phyloP scores from a whole-genome alignment of 2,888 invertebrate species.

The Hecatera dysodea region DNA sequence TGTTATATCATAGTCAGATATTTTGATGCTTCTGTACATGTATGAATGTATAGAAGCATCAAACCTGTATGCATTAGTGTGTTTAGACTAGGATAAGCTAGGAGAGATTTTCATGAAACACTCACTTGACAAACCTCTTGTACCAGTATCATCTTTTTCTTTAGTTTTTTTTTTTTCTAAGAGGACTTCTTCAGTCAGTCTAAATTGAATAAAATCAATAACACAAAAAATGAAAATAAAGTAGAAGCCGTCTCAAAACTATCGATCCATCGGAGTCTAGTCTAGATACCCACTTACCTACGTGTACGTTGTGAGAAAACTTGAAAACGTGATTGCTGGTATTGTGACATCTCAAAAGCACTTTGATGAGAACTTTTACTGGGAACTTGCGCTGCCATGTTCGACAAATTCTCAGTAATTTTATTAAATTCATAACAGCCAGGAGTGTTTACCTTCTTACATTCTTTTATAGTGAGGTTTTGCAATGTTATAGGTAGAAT shows the following conservation, averaged over 20 bases:
- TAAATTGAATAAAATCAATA: slow-evolving; percentile 18
- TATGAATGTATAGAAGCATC: not conserved
- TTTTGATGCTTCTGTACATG: not conserved
- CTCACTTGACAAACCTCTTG: not conserved
- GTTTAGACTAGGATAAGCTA: too few relatives aligned
- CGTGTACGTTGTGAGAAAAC: slow-evolving; percentile 42
- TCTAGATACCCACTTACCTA: slow-evolving; percentile 44
- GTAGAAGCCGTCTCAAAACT: slow-evolving; percentile 23
- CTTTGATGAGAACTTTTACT: slow-evolving; percentile 78
- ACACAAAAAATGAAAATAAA: slow-evolving; percentile 25
- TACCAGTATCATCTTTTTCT: too few relatives aligned
- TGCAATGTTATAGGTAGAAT: slow-evolving; percentile 16
- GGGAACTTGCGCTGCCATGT: slow-evolving; percentile 49
- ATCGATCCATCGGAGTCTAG: slow-evolving; percentile 36
- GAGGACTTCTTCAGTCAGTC: not conserved
- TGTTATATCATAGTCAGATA: slow-evolving; percentile 39
- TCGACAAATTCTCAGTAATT: slow-evolving; percentile 41
- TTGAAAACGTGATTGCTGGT: slow-evolving; percentile 76
- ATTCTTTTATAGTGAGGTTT: slow-evolving; percentile 24
- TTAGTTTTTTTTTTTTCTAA: not conserved
- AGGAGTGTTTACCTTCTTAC: slow-evolving; percentile 12
- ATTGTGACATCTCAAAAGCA: slow-evolving; percentile 82
- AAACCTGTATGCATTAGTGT: not conserved
- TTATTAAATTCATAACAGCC: slow-evolving; percentile 34
- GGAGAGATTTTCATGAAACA: not conserved